Evolutionary conservation across 2,888 invertebrate species (phyloP).

Genomic region (Conus canariensis): DNA sequence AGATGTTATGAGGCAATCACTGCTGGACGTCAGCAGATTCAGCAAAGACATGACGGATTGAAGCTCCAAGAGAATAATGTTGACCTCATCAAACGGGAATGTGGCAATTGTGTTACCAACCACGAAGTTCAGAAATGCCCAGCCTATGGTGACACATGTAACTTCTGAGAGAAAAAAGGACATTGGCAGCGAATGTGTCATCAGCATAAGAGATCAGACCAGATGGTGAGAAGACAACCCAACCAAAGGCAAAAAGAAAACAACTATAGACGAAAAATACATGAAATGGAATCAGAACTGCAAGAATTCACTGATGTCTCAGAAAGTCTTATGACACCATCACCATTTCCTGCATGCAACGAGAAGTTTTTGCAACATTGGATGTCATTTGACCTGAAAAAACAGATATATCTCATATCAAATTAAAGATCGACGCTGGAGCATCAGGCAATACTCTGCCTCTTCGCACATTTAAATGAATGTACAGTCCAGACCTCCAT

Average conservation of each 20-base stretch:
- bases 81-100: not conserved
- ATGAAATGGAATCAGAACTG: not conserved
- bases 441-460: conserved; percentile 48
- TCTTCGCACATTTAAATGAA: conserved; percentile 40
- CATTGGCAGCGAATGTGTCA: conserved; percentile 30
- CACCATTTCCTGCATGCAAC: not conserved
- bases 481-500: conserved; percentile 26
- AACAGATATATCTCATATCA: not conserved
- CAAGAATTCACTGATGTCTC: not conserved
- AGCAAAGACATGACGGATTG: conserved; percentile 18
- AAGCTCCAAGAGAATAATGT: not conserved
- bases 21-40: not conserved
- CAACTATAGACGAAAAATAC: not conserved
- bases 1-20: not conserved
- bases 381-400: not conserved
- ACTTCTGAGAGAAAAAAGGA: not conserved
- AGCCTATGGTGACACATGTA: conserved; percentile 40
- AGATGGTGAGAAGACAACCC: not conserved
- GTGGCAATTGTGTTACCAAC: conserved; percentile 36
- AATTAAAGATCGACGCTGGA: conserved; percentile 49
- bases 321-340: not conserved
- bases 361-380: not conserved
- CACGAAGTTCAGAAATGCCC: conserved; percentile 43
- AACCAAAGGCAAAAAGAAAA: not conserved
- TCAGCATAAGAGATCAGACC: not conserved